Evolutionary conservation across 2,113 vertebrate species (phyloP), one percentile per base, ranked within the genome.

Genomic region (Alethe castanea): DNA sequence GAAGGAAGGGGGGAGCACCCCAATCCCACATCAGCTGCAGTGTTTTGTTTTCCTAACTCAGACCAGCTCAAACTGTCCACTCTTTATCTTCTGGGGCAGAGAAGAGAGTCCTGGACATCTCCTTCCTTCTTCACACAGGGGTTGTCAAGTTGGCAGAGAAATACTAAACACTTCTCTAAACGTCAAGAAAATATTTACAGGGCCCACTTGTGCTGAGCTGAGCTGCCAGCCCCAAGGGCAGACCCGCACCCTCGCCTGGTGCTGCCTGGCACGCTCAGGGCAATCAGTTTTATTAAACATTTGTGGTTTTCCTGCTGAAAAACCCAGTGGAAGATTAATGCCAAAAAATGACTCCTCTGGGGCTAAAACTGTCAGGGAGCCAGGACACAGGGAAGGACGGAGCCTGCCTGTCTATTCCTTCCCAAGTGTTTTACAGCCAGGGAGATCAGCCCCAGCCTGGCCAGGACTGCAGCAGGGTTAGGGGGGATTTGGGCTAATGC

Each of bases 291-390:
- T 56, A 83, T 92, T 86, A 93, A 94, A 96, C 85, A 78, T 80
- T 86, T 93, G 93, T 3, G 94, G 93, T 82, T 96, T 95, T 96
- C 78, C 92, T 95, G 71, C 59, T 91, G 70, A 95, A 95, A 95
- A 95, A 77, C 24, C 29, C 81, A 88, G 67, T 3, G 23, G 76
- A 85, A 88, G 87, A 92, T 73, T 65, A 93, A 74, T 95, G 93
- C 92, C 92, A 93, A 90, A 76, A 90, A 92, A 67, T 44, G 60
- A 48, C 79, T 96, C 92, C 92, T 92, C 65, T 92, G 94, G 88
- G 93, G 64, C 76, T 81, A 56, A 47, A 90, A 71, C 69, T 97
- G 94, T 95, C 92, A 92, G 53, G 64, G 48, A 92, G 93, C 94
- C 94, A 96, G 93, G 77, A 60, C 52, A 33, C 29, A 35, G 72